Evolutionary conservation across 1,140 invertebrate species (phyloP).

Genomic region (Saccostrea cuccullata): DNA sequence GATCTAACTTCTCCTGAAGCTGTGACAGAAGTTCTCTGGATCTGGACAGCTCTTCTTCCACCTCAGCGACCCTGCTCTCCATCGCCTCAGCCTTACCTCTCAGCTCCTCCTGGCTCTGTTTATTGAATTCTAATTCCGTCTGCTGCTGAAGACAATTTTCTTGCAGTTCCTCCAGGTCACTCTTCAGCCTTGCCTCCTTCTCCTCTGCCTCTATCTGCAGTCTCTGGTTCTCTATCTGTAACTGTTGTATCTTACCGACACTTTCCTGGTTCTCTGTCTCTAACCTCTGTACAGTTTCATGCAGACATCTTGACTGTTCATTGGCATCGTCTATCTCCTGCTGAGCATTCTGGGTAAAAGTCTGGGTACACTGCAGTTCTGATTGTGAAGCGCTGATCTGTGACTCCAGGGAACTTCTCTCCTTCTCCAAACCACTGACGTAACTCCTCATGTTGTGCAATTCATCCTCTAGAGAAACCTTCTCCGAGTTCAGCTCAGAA

Average conservation of each 20-base stretch:
- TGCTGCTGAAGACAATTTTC: slow-evolving; percentile 12
- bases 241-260: slow-evolving; percentile 35
- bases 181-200: not conserved
- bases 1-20: not conserved
- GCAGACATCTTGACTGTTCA: slow-evolving; percentile 26
- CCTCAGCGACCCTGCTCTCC: slow-evolving; percentile 11
- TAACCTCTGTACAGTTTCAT: slow-evolving; percentile 36
- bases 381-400: slow-evolving; percentile 53
- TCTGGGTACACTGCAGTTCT: slow-evolving; percentile 53
- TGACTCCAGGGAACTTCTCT: slow-evolving; percentile 44
- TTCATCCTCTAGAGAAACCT: slow-evolving; percentile 38
- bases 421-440: not conserved
- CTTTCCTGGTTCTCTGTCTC: slow-evolving; percentile 49
- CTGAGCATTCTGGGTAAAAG: slow-evolving; percentile 46
- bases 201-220: slow-evolving; percentile 47
- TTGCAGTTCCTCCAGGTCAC: slow-evolving; percentile 30
- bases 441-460: not conserved
- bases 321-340: slow-evolving; percentile 38
- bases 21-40: not conserved
- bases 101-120: slow-evolving; percentile 6
- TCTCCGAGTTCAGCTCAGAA: slow-evolving; percentile 17
- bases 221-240: slow-evolving; percentile 33
- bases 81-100: not conserved
- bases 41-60: slow-evolving; percentile 42
- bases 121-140: not conserved